A percentile compares a stretch with the other conserved stretches of the same genome.
Evolutionary conservation across 2,888 invertebrate species (phyloP).

Genomic region (Ernsta delagoae): DNA sequence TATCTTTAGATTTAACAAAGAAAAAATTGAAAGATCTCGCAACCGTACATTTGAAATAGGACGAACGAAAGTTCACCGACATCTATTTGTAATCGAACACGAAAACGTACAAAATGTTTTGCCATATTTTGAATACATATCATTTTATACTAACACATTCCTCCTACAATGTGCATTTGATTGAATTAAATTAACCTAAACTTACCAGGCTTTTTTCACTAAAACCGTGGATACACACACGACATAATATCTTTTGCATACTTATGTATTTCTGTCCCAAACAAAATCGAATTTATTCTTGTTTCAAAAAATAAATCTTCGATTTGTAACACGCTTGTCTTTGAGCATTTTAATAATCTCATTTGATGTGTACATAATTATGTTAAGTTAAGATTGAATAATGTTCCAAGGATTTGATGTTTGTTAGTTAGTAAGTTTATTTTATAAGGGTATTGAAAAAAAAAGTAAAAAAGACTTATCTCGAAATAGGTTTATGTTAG

Average conservation of each 20-base stretch:
- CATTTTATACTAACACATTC: constrained; percentile 74
- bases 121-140: constrained; percentile 78
- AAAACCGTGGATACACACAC: too few relatives aligned
- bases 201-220: too few relatives aligned
- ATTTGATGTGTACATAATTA: constrained; percentile 29
- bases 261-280: too few relatives aligned
- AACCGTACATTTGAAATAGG: too few relatives aligned
- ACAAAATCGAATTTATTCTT: constrained; percentile 26
- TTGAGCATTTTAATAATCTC: constrained; percentile 20
- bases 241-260: too few relatives aligned
- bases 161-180: constrained; percentile 52
- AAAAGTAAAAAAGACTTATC: constrained; percentile 76
- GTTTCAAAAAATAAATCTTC: constrained; percentile 7
- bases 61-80: too few relatives aligned
- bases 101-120: constrained; percentile 63
- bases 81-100: too few relatives aligned
- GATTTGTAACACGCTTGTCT: constrained; percentile 9
- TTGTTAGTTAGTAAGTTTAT: constrained; percentile 56
- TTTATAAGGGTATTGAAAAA: constrained; percentile 55
- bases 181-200: constrained; percentile 10
- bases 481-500: constrained; percentile 53
- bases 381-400: constrained; percentile 12
- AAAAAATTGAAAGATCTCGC: too few relatives aligned
- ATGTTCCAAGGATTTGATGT: constrained; percentile 72
- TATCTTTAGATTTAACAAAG: too few relatives aligned